Percentiles rank a stretch among this genome's conserved stretches.
phyloP scores from a whole-genome alignment of 2,113 vertebrate genomes.

The Lamprotornis superbus region DNA sequence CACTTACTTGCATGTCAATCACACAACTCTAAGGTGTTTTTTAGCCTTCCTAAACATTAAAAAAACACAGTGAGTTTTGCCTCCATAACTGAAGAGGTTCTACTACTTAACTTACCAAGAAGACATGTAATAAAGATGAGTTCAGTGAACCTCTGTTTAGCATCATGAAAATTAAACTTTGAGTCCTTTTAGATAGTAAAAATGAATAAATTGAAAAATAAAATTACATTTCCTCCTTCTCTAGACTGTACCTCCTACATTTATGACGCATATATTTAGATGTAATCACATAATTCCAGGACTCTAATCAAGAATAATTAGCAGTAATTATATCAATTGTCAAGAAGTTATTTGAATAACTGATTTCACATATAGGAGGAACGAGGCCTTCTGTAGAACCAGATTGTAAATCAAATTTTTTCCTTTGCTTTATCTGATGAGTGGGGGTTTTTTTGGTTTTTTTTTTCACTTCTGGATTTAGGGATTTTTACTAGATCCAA shows the following conservation, averaged over 20 bases:
- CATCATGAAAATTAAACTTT: background rate
- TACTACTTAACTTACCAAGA: background rate
- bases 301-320: constrained; percentile 7
- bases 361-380: background rate
- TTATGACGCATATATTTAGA: background rate
- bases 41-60: background rate
- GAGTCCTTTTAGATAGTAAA: background rate
- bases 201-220: background rate
- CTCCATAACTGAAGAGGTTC: background rate
- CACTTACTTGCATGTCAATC: background rate
- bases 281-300: background rate
- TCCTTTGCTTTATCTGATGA: background rate
- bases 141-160: background rate
- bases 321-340: background rate
- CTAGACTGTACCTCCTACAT: background rate
- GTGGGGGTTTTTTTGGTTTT: background rate
- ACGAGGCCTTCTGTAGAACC: background rate
- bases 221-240: background rate
- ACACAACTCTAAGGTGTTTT: too few species aligned
- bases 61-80: background rate
- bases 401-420: background rate
- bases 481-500: background rate
- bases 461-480: background rate
- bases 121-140: background rate
- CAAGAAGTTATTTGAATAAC: constrained; percentile 17